These are phyloP conservation scores for Talpa occidentalis DNA, from an alignment of 2,113 vertebrate genomes.

Conservation along the genomic window DNA sequence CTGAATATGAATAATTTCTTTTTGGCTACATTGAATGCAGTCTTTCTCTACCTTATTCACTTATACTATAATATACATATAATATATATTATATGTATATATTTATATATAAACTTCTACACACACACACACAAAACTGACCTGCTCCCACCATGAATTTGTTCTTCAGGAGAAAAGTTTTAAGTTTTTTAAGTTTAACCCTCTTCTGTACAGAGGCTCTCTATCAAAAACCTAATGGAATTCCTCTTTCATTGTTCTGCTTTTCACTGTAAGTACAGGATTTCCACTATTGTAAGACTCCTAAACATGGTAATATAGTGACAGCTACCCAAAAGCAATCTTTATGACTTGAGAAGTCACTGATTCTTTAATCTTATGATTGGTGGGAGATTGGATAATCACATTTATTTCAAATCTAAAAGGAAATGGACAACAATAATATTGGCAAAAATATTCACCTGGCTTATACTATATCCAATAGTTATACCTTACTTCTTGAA, in stretches of 20 bases:
- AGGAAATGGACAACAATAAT: constrained; percentile 27
- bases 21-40: not conserved
- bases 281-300: not conserved
- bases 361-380: not conserved
- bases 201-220: not conserved
- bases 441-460: not conserved
- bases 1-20: not conserved
- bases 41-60: not conserved
- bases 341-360: not conserved
- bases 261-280: not conserved
- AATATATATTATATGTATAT: too few species aligned
- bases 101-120: not conserved
- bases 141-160: not conserved
- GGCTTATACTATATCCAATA: not conserved
- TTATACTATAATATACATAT: too few species aligned
- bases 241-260: not conserved
- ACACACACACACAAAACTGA: not conserved
- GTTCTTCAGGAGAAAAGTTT: constrained; percentile 15
- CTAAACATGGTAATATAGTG: not conserved
- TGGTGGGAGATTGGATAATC: not conserved
- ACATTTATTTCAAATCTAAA: constrained; percentile 29
- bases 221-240: not conserved
- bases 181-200: not conserved
- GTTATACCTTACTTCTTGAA: not conserved
- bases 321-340: constrained; percentile 1